Base-by-base conservation (phyloP, 2,888 invertebrate species). In the Erebia epiphron region DNA sequence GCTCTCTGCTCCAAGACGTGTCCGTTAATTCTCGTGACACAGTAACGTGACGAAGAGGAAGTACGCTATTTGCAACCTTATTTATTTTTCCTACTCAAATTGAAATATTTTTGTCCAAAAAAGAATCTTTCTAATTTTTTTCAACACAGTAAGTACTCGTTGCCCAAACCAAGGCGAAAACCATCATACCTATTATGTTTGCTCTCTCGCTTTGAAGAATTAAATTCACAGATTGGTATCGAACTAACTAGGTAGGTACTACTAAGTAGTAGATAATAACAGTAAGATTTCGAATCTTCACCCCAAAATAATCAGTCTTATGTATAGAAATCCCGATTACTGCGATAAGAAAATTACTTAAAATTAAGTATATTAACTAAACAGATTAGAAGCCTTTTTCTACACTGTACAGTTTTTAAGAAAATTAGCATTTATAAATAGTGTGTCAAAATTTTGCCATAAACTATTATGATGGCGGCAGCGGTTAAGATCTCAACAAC, bases 11-110 rank as follows among this genome's bases (percentile, higher is more conserved):
- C 26, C 26, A 26, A 26, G 46, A 80, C 79, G 80, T 78, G 80
- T 83, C 82, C 80, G 82, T 85, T 83, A 80, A 84, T 79, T 79
- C 75, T 75, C 76, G 76, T 79, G 76, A 75, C 77, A 79, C 75
- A 73, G 76, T 77, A 60, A 67, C 67, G 69, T 76, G 73, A 70
- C 69, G 60, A 72, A 71, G 70, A 75, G 64, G 63, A 69, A 74
- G 62, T 70, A 50, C 41, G 49, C 58, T 56, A 57, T 54, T 54
- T 43, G 46, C 61, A 65, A 72, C 71, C 73, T 73, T 73, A 75
- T 75, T 71, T 46, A 63, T 14, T 61, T 61, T 43, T 11, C 8
- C 9, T 18, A 18, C 2, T 54, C 18, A 16, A 18, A 52, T 16
- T 52, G 14, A 49, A 49, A 14, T 9, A 52, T 52, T 54, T 18